These are phyloP conservation scores for Atherinomorus stipes DNA, from an alignment of 2,113 vertebrate genomes.

Conservation along the genomic window DNA sequence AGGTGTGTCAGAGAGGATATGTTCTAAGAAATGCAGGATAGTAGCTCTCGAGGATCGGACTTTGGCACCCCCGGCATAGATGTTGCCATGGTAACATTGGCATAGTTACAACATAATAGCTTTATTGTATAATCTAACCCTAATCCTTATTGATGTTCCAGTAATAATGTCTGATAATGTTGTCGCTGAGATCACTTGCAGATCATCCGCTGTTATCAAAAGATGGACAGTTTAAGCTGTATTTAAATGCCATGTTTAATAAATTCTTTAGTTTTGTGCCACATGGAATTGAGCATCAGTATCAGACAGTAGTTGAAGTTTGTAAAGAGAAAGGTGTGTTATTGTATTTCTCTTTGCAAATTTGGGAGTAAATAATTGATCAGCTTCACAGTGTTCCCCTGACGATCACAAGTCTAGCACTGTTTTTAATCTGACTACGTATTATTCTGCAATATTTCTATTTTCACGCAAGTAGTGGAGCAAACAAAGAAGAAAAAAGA, in stretches of 20 bases:
- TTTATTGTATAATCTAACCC: conserved; percentile 36
- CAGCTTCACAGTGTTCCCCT: background rate
- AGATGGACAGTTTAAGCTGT: background rate
- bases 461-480: too few species aligned
- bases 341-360: background rate
- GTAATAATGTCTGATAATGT: conserved; percentile 30
- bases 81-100: conserved; percentile 21
- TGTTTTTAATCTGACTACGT: too few species aligned
- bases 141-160: conserved; percentile 38
- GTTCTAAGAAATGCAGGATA: too few species aligned
- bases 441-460: background rate
- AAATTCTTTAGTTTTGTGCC: background rate
- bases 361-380: background rate
- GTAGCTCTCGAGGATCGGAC: too few species aligned
- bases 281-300: background rate
- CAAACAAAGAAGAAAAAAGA: background rate
- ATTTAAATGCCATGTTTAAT: background rate
- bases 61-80: too few species aligned
- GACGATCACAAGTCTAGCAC: too few species aligned
- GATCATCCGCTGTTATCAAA: background rate
- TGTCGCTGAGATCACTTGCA: conserved; percentile 8
- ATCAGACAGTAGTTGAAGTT: background rate
- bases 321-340: background rate
- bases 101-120: conserved; percentile 19
- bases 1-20: too few species aligned